A percentile compares a stretch with the other conserved stretches of the same genome.
phyloP scores from a whole-genome alignment of 2,888 invertebrate genomes.

The Synergus gifuensis region DNA sequence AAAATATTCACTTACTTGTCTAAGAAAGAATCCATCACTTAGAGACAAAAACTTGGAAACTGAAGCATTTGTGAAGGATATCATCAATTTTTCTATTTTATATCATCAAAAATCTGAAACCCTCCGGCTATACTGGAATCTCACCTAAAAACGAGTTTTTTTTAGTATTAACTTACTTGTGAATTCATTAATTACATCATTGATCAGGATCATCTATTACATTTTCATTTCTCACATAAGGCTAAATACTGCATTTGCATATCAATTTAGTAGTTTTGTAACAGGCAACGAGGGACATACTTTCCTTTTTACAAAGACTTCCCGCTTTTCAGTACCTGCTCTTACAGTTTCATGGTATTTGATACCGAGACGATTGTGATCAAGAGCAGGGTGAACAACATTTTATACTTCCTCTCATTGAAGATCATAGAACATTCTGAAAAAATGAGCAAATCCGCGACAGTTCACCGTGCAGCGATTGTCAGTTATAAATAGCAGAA shows the following conservation, averaged over 20 bases:
- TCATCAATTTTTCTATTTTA: not conserved
- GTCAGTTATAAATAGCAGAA: conserved; percentile 21
- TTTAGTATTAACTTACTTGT: not conserved
- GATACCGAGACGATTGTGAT: not conserved
- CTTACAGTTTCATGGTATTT: not conserved
- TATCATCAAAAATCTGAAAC: not conserved
- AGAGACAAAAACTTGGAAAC: not conserved
- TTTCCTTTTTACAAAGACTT: conserved; percentile 2
- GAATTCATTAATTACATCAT: conserved; percentile 14
- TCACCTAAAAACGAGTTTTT: not conserved
- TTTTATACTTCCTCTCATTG: not conserved
- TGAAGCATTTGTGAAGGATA: not conserved
- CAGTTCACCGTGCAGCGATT: conserved; percentile 10
- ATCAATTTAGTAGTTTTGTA: conserved; percentile 22
- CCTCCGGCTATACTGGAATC: not conserved
- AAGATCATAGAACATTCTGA: not conserved
- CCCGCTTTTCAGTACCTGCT: not conserved
- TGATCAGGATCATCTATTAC: conserved; percentile 24
- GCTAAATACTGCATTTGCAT: conserved; percentile 33
- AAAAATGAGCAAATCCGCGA: not conserved
- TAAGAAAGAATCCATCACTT: not conserved
- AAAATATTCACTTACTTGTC: not conserved
- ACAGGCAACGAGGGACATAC: not conserved
- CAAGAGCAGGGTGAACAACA: not conserved
- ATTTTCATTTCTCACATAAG: not conserved